These are phyloP conservation scores for Tachysurus fulvidraco DNA, from an alignment of 2,113 vertebrate species.

Conservation along the genomic window DNA sequence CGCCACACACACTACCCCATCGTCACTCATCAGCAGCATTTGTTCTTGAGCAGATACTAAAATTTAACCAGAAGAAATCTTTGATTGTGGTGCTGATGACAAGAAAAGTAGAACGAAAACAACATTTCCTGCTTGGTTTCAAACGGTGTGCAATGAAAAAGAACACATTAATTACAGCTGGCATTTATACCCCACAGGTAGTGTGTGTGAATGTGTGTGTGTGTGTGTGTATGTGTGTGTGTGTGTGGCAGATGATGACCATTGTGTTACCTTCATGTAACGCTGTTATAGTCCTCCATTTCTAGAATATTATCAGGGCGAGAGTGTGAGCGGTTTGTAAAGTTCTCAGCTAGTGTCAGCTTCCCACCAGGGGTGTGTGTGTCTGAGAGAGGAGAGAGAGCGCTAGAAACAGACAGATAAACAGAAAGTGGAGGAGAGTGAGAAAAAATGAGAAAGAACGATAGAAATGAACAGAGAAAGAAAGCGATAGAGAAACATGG, in stretches of 20 bases:
- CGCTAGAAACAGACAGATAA: not conserved
- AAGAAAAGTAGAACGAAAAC: not conserved
- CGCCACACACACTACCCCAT: not conserved
- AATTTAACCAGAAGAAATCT: not conserved
- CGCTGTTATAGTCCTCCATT: not conserved
- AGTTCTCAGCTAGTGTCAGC: not conserved
- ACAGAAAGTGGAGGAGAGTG: not conserved
- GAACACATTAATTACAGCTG: not conserved
- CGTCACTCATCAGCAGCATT: not conserved
- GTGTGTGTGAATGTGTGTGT: not conserved
- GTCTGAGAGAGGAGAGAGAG: not conserved
- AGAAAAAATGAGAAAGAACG: not conserved
- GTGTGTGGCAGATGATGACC: not conserved
- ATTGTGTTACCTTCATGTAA: not conserved
- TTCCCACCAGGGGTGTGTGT: not conserved
- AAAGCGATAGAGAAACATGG: not conserved
- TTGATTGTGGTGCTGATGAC: not conserved
- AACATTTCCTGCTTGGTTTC: not conserved
- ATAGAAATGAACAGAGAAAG: not conserved
- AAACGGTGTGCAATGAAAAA: not conserved
- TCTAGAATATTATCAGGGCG: not conserved
- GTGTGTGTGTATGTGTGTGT: conserved; percentile 1
- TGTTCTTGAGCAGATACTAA: not conserved
- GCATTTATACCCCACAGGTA: not conserved
- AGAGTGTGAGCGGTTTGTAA: not conserved